Evolutionary conservation across 2,888 invertebrate species (phyloP).

Genomic region (Pogonocherus hispidulus): DNA sequence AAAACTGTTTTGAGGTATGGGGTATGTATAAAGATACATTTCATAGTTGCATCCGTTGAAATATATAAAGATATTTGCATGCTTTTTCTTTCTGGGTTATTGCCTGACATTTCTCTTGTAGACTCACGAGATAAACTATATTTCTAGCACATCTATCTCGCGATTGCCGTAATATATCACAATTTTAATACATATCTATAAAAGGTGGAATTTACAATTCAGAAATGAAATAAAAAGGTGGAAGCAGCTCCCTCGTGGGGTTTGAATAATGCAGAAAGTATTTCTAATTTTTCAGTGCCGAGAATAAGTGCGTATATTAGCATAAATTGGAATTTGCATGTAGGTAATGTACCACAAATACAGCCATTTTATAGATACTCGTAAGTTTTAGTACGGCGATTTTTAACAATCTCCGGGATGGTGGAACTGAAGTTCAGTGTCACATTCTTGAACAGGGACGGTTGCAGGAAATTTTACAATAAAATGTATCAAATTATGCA

Average conservation of each 20-base stretch:
- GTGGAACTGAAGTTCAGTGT: slow-evolving; percentile 35
- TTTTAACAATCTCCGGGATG: slow-evolving; percentile 43
- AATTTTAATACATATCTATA: slow-evolving; percentile 34
- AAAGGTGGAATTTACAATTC: slow-evolving; percentile 40
- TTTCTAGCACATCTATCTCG: slow-evolving; percentile 14
- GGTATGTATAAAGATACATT: neutral
- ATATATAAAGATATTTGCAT: neutral
- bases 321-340: slow-evolving; percentile 54
- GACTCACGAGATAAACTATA: slow-evolving; percentile 12
- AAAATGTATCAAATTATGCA: too few species aligned
- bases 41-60: neutral
- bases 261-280: slow-evolving; percentile 43
- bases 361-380: slow-evolving; percentile 44
- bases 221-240: slow-evolving; percentile 38
- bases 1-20: too few species aligned
- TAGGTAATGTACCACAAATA: slow-evolving; percentile 51
- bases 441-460: slow-evolving; percentile 5
- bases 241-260: slow-evolving; percentile 33
- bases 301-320: slow-evolving; percentile 44
- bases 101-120: slow-evolving; percentile 12
- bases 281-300: slow-evolving; percentile 52
- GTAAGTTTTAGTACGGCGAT: slow-evolving; percentile 44
- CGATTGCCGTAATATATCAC: slow-evolving; percentile 21
- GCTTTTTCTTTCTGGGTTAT: neutral
- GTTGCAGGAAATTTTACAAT: neutral